Base-by-base conservation (phyloP, 2,888 invertebrate species). In the Eristalis arbustorum region DNA sequence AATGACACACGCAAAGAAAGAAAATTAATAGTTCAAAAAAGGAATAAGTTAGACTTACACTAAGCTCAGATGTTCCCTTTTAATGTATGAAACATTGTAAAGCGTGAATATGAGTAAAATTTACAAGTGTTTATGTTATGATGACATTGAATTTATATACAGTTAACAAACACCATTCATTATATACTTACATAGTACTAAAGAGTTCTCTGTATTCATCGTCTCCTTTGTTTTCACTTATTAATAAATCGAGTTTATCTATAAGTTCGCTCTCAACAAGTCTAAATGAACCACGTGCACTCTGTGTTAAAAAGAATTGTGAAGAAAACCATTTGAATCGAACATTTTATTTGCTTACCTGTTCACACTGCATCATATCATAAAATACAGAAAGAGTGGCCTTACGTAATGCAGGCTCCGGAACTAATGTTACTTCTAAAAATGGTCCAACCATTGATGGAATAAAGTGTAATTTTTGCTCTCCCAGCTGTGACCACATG, bases 341-440 rank as follows among this genome's bases (percentile, higher is more conserved):
- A 56, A 28, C 34, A 11, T 8, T n/a, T 23, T n/a, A 11, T 28
- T 23, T 1, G 3, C 88, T 67, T 73, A 92, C 90, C 94, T 94
- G 96, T 91, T 98, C 98, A 90, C 97, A 97, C 89, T 98, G 97
- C 97, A 99, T 98, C 95, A 99, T 96, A 89, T 98, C 98, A 90
- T 98, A 98, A 90, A 98, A 96, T 62, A 98, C 98, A 8, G 98
- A 97, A 13, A 98, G 93, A 0, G 98, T 98, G 0, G 98, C 97
- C 89, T 97, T 96, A 0, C 98, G 94, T 8, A 99, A 92, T 89
- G 97, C 96, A 49, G 95, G 95, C 90, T 98, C 97, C 0, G 97
- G 97, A 5, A 98, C 98, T 40, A 98, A 93, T 0, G 98, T 98
- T 4, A 98, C 98, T 93, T 98, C 98, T 59, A 99, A 94, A 89